These are phyloP conservation scores for Meganola albula DNA, from an alignment of 2,888 invertebrate species.

Conservation along the genomic window DNA sequence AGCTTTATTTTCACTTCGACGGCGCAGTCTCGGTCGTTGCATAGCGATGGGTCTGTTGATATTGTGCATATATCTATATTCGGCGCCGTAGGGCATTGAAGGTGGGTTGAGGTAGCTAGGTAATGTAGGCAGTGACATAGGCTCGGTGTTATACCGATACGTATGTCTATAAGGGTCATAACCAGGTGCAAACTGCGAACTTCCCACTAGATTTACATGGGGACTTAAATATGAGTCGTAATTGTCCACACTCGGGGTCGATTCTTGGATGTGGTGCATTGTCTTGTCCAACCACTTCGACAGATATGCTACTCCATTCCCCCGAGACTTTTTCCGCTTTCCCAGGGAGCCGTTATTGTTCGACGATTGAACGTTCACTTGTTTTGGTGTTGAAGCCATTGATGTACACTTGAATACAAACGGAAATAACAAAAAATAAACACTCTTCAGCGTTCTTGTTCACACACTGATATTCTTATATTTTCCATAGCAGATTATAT, in stretches of 20 bases:
- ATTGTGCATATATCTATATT: constrained; percentile 53
- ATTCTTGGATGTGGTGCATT: constrained; percentile 61
- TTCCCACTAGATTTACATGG: constrained; percentile 44
- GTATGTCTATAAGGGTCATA: constrained; percentile 72
- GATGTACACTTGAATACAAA: constrained; percentile 21
- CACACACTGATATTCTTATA: constrained; percentile 26
- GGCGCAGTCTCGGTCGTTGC: constrained; percentile 51
- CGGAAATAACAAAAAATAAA: constrained; percentile 12
- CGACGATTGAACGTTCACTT: constrained; percentile 57
- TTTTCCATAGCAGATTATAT: constrained; percentile 28
- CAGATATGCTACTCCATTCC: constrained; percentile 60
- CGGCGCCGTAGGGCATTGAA: constrained; percentile 48
- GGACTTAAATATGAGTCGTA: constrained; percentile 54
- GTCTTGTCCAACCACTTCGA: constrained; percentile 74
- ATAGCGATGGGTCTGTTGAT: constrained; percentile 56
- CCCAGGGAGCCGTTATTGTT: constrained; percentile 61
- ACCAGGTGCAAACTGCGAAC: constrained; percentile 58
- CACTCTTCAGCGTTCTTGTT: constrained; percentile 22
- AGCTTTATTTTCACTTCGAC: constrained; percentile 47
- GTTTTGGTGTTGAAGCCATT: constrained; percentile 71
- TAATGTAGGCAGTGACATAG: constrained; percentile 80
- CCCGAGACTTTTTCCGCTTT: constrained; percentile 71
- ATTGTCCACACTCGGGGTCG: constrained; percentile 57
- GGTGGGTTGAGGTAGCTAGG: constrained; percentile 71
- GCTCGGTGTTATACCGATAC: constrained; percentile 77